Conservation (phyloP, 2,888 invertebrate species). For the Dendrolimus pini region DNA sequence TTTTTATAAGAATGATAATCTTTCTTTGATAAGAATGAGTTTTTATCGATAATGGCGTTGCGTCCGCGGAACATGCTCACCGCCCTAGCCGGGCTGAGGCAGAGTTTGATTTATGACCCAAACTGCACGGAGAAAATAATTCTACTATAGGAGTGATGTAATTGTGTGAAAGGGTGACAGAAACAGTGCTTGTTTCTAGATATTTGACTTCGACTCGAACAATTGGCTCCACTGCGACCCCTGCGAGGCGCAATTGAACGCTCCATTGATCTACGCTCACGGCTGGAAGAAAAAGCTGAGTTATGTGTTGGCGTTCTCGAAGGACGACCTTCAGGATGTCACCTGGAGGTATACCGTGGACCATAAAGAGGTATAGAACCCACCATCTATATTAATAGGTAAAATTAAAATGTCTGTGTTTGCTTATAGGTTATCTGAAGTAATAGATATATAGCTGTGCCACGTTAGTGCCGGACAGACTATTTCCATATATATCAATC, state of each 20-base stretch:
- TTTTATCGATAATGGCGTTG: no score
- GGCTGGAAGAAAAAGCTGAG: conserved; percentile 92
- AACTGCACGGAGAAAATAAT: no score
- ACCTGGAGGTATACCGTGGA: conserved; percentile 87
- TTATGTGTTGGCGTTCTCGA: conserved; percentile 92
- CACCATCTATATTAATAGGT: background rate
- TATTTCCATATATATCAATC: no score
- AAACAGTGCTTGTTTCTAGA: conserved; percentile 54
- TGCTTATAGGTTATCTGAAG: background rate
- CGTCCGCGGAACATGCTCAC: no score
- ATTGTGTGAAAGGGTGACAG: no score
- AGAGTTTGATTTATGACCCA: no score
- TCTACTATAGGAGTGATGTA: no score
- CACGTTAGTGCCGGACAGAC: no score
- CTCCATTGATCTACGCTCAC: conserved; percentile 92
- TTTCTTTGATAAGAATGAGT: no score
- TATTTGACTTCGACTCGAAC: conserved; percentile 84
- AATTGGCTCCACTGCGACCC: conserved; percentile 97
- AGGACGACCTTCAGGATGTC: conserved; percentile 94
- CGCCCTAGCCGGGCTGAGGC: no score
- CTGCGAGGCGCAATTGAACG: conserved; percentile 92
- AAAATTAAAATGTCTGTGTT: background rate
- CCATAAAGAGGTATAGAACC: conserved; percentile 60
- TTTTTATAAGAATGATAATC: no score
- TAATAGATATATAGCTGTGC: no score